These are phyloP conservation scores for Tenebrosternarchus preto DNA, from an alignment of 2,113 vertebrate genomes.

Conservation along the genomic window DNA sequence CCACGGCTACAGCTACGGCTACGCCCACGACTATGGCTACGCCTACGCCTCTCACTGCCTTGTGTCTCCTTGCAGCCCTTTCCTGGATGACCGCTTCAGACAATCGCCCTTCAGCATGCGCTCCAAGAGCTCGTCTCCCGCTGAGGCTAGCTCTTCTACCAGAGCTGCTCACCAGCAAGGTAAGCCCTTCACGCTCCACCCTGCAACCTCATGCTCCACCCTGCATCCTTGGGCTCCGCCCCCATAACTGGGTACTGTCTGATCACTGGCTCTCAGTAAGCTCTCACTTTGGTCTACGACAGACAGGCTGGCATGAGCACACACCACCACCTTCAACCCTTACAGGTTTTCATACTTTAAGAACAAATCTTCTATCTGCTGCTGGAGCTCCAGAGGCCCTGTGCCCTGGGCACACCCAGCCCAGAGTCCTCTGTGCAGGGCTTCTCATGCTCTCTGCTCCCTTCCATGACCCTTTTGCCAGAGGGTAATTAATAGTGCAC, in stretches of 20 bases:
- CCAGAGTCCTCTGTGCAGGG: conserved; percentile 64
- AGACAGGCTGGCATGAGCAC: too few relatives aligned
- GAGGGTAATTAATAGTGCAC: conserved; percentile 79
- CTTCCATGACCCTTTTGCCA: conserved; percentile 59
- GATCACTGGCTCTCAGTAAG: background rate
- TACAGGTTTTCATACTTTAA: conserved; percentile 1
- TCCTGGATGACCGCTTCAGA: conserved; percentile 96
- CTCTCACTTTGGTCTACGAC: too few relatives aligned
- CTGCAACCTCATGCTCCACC: too few relatives aligned
- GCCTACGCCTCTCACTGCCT: background rate
- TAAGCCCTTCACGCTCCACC: conserved; percentile 60
- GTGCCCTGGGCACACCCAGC: conserved; percentile 55
- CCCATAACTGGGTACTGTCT: background rate
- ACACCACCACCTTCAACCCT: background rate
- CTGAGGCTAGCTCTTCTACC: conserved; percentile 82
- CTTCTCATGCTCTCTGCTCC: conserved; percentile 55
- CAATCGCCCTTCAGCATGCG: conserved; percentile 95
- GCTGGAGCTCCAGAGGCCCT: conserved; percentile 40
- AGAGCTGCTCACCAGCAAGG: conserved; percentile 79
- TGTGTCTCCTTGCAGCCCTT: conserved; percentile 78
- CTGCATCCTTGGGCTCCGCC: too few relatives aligned
- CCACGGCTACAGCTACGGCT: too few relatives aligned
- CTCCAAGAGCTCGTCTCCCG: conserved; percentile 90
- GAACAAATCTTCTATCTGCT: background rate
- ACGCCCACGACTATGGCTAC: too few relatives aligned